Evolutionary conservation across 2,113 vertebrate genomes (phyloP), one percentile per base, ranked within the genome.

Genomic region (Trichechus manatus): DNA sequence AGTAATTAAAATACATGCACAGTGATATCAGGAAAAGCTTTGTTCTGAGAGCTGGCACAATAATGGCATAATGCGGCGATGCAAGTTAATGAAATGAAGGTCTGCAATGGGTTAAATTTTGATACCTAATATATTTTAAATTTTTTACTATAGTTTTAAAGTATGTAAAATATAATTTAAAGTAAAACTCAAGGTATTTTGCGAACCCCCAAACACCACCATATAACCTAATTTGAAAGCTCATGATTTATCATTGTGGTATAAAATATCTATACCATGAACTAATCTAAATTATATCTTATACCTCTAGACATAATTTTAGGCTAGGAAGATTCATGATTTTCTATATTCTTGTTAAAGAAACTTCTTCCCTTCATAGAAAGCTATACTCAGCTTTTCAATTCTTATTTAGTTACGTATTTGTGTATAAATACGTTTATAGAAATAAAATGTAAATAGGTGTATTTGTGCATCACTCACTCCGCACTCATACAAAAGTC

Each of bases 401-500:
- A 44, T 72, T 86, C 94, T 87, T 86, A 88, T 84, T 72, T 79
- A 64, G 53, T 72, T 78, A 36, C 23, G 0, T 61, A 39, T 87
- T 90, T 97, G n/a, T 50, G 10, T 72, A 11, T 29, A 50, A 50
- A 75, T 11, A 79, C 44, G 68, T 64, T 93, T 89, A 19, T 75
- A 88, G 61, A 92, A 96, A 42, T 56, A 70, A 92, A 77, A 92
- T 77, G 6, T 88, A 93, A 84, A 63, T 53, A 33, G 29, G 33
- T 47, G 31, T 82, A 79, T 85, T 68, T 87, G 50, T 84, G 90
- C 14, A 61, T 78, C 82, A 5, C 33, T 90, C 84, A 82, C 82
- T 97, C 56, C 94, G 68, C 72, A 95, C 93, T 91, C 68, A 82
- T 79, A 93, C 93, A 95, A 94, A 83, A 95, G 74, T 95, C 80